Conservation (phyloP, 2,797 vertebrate species). For the Girardinus metallicus region DNA sequence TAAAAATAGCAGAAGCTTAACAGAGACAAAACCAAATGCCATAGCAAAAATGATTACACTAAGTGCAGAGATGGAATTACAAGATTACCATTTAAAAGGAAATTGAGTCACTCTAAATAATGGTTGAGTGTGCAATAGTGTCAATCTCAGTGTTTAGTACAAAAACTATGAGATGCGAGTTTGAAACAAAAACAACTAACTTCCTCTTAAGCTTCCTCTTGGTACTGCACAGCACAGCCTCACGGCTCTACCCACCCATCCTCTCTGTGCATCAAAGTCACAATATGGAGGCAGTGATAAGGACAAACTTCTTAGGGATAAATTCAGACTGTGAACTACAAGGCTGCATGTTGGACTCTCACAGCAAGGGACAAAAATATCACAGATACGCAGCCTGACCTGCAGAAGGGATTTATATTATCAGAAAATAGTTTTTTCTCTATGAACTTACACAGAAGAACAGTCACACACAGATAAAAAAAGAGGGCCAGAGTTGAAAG, state of each 20-base stretch:
- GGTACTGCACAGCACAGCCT: slow-evolving; percentile 45
- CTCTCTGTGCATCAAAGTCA: slow-evolving; percentile 32
- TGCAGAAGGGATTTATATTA: slow-evolving; percentile 65
- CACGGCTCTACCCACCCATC: slow-evolving; percentile 23
- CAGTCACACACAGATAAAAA: slow-evolving; percentile 56
- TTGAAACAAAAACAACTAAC: background rate
- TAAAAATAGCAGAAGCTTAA: slow-evolving; percentile 6
- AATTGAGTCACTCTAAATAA: background rate
- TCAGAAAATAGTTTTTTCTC: slow-evolving; percentile 70
- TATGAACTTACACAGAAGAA: slow-evolving; percentile 58
- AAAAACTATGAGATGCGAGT: background rate
- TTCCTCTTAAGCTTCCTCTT: slow-evolving; percentile 45
- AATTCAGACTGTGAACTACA: slow-evolving; percentile 50
- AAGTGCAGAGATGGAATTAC: background rate
- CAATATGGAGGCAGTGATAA: slow-evolving; percentile 74
- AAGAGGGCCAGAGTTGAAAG: slow-evolving; percentile 47
- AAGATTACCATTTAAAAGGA: background rate
- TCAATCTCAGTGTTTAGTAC: background rate
- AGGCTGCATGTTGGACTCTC: slow-evolving; percentile 54
- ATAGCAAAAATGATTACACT: background rate
- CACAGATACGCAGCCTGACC: slow-evolving; percentile 45
- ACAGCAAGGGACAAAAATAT: slow-evolving; percentile 58
- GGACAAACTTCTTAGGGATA: slow-evolving; percentile 34
- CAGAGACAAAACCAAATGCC: background rate
- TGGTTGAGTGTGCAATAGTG: background rate